phyloP scores from a whole-genome alignment of 2,888 invertebrate species.

The Schizotus pectinicornis region DNA sequence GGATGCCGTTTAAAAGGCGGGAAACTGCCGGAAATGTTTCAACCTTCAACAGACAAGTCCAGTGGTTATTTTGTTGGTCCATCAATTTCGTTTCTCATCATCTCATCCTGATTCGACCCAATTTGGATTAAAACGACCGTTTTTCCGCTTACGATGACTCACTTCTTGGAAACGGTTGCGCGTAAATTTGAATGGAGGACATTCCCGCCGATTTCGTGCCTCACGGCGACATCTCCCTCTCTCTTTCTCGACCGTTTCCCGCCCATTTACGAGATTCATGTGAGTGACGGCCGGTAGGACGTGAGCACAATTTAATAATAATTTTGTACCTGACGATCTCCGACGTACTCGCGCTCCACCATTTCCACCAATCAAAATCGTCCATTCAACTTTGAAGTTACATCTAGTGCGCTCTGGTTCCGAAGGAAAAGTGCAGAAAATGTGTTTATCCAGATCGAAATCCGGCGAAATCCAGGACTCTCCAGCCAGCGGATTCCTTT shows the following conservation, averaged over 20 bases:
- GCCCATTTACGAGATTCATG: neutral
- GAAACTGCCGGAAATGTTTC: no score
- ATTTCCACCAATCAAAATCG: slow-evolving; percentile 54
- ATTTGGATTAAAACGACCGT: slow-evolving; percentile 6
- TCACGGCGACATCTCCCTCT: neutral
- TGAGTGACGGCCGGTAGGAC: slow-evolving; percentile 19
- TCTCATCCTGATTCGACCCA: no score
- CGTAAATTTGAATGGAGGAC: slow-evolving; percentile 19
- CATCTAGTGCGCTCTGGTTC: slow-evolving; percentile 49
- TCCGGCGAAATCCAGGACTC: slow-evolving; percentile 21
- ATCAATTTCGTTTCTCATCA: no score
- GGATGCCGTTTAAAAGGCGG: no score
- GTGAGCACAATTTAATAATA: slow-evolving; percentile 12
- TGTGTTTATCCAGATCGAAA: slow-evolving; percentile 46
- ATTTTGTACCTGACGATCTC: slow-evolving; percentile 46
- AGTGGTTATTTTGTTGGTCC: no score
- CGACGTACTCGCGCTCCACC: slow-evolving; percentile 43
- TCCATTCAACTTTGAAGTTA: slow-evolving; percentile 55
- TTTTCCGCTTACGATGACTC: slow-evolving; percentile 23
- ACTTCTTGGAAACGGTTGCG: slow-evolving; percentile 21
- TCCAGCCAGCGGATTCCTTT: neutral
- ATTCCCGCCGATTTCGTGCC: neutral
- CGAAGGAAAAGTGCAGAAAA: slow-evolving; percentile 51
- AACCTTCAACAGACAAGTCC: no score
- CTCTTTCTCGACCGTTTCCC: neutral